These are phyloP conservation scores for Mythimna vitellina DNA, from an alignment of 2,888 invertebrate species.

Conservation along the genomic window DNA sequence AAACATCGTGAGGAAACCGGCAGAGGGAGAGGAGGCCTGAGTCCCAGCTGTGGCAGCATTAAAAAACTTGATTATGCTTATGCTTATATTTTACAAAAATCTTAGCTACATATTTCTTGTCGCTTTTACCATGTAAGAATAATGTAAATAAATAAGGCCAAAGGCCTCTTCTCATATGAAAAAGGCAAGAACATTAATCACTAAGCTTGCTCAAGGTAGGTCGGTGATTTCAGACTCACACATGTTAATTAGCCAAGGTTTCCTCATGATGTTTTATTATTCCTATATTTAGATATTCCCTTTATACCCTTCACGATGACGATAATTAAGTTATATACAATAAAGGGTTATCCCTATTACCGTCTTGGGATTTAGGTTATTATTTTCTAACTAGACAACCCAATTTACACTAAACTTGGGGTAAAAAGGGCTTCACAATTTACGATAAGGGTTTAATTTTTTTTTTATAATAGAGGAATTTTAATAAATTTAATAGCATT, in stretches of 20 bases:
- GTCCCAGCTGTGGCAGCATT: too few species aligned
- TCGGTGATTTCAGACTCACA: background rate
- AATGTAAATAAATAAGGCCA: background rate
- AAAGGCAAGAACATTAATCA: background rate
- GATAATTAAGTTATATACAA: constrained; percentile 21
- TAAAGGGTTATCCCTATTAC: constrained; percentile 1
- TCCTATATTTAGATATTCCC: background rate
- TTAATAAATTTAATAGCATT: background rate
- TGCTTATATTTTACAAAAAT: too few species aligned
- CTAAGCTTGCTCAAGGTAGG: background rate
- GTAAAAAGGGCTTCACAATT: background rate
- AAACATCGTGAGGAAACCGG: too few species aligned
- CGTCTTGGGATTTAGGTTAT: background rate
- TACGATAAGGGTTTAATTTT: background rate
- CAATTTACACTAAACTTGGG: background rate
- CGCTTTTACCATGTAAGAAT: too few species aligned
- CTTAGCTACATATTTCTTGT: too few species aligned
- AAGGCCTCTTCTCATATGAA: background rate
- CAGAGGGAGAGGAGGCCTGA: too few species aligned
- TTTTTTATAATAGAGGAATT: background rate
- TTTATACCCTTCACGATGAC: background rate
- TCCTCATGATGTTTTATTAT: background rate
- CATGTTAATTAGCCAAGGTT: background rate
- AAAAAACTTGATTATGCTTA: too few species aligned
- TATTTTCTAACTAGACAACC: background rate